These are phyloP conservation scores for Drosophila auraria DNA, from an alignment of 1,140 invertebrate genomes.

Conservation along the genomic window DNA sequence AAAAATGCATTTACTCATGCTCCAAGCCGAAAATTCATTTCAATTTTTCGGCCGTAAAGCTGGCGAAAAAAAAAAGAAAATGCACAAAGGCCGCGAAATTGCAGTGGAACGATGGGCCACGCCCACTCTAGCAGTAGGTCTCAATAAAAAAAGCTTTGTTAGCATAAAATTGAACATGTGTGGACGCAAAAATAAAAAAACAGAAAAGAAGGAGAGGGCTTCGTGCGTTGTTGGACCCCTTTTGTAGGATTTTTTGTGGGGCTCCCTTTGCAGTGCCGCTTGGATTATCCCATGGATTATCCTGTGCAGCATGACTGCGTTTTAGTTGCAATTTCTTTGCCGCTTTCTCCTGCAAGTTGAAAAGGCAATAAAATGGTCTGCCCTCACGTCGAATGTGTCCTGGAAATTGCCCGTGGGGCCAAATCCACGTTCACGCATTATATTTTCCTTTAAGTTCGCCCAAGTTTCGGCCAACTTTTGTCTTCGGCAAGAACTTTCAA, in stretches of 20 bases:
- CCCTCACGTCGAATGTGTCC: constrained; percentile 41
- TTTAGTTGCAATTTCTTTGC: constrained; percentile 72
- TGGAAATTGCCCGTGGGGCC: constrained; percentile 6
- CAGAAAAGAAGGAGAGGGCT: background rate
- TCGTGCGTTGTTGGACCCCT: constrained; percentile 40
- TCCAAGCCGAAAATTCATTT: constrained; percentile 66
- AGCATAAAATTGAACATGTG: constrained; percentile 75
- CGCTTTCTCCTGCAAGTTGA: constrained; percentile 31
- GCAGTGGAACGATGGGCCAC: constrained; percentile 42
- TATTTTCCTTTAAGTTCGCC: constrained; percentile 35
- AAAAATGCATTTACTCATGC: constrained; percentile 59
- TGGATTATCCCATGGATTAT: constrained; percentile 76
- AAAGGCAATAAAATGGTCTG: constrained; percentile 47
- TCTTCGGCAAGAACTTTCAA: constrained; percentile 54
- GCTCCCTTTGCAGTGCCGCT: constrained; percentile 13
- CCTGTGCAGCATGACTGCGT: constrained; percentile 73
- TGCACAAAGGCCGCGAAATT: constrained; percentile 70
- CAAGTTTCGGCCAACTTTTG: constrained; percentile 42
- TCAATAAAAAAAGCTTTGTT: constrained; percentile 74
- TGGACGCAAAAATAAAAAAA: constrained; percentile 13
- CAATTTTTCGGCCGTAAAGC: constrained; percentile 57
- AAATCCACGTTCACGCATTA: constrained; percentile 42
- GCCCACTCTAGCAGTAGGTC: constrained; percentile 4
- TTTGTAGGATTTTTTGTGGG: constrained; percentile 38
- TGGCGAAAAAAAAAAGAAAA: constrained; percentile 39